phyloP scores from a whole-genome alignment of 1,140 invertebrate genomes.

The Palaemon carinicauda region DNA sequence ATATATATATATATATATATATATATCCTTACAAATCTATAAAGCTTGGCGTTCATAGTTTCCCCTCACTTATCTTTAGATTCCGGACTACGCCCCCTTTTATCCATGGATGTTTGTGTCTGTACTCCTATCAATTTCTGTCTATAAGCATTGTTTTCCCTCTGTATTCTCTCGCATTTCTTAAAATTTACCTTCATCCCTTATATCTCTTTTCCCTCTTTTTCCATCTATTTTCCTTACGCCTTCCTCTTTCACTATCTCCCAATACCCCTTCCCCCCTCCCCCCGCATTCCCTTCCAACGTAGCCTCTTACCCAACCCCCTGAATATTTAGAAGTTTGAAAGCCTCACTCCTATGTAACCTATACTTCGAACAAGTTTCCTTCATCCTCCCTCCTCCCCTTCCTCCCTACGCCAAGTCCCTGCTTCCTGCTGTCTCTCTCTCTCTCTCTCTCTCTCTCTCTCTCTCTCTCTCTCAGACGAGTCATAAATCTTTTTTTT shows the following conservation, averaged over 20 bases:
- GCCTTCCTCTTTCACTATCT: neutral
- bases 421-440: neutral
- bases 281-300: neutral
- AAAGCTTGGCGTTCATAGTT: neutral
- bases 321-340: too few relatives aligned
- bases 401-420: neutral
- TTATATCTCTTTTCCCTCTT: neutral
- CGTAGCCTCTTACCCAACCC: too few relatives aligned
- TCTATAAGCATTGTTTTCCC: neutral
- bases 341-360: too few relatives aligned
- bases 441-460: conserved; percentile 16
- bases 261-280: neutral
- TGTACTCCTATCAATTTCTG: neutral
- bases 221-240: neutral
- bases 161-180: neutral
- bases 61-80: neutral
- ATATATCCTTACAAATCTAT: too few relatives aligned
- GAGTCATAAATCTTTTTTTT: too few relatives aligned
- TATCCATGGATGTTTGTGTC: neutral
- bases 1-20: too few relatives aligned
- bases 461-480: neutral
- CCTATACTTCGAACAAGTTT: too few relatives aligned
- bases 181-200: neutral
- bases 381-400: too few relatives aligned
- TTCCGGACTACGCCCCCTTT: neutral